These are phyloP conservation scores for Hormiphora californensis DNA, from an alignment of 37 sponge, comb jelly and placozoan genomes.

Conservation along the genomic window DNA sequence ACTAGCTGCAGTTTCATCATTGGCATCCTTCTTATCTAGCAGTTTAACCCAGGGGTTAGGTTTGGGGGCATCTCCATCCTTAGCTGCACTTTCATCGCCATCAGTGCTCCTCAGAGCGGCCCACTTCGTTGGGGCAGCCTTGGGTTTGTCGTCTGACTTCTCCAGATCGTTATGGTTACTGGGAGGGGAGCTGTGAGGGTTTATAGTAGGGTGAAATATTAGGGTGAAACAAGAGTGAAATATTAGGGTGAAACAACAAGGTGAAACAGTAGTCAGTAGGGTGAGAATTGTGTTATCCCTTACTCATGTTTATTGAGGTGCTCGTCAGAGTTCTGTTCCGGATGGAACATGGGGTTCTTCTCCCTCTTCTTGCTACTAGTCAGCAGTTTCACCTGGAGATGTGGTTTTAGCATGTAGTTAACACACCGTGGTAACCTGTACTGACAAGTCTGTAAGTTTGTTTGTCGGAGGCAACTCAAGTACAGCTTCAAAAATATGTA, in stretches of 20 bases:
- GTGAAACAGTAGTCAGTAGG: too few species aligned
- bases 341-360: conserved; percentile 33
- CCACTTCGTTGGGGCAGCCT: background rate
- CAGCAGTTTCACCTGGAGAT: conserved; percentile 32
- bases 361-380: conserved; percentile 23
- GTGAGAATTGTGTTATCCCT: too few species aligned
- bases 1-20: background rate
- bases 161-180: conserved; percentile 46
- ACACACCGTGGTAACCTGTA: too few species aligned
- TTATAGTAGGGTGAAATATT: background rate
- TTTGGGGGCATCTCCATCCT: background rate
- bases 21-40: background rate
- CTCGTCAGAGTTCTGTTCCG: conserved; percentile 21
- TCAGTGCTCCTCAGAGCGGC: conserved; percentile 13
- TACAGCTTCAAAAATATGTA: too few species aligned
- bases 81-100: background rate
- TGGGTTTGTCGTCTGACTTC: conserved; percentile 1
- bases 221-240: background rate
- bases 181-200: background rate
- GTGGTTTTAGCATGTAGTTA: too few species aligned
- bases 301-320: conserved; percentile 55
- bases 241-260: too few species aligned
- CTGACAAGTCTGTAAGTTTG: too few species aligned
- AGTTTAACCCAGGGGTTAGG: conserved; percentile 51
- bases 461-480: too few species aligned